These are phyloP conservation scores for Pedicia rivosa DNA, from an alignment of 2,888 invertebrate species.

Conservation along the genomic window DNA sequence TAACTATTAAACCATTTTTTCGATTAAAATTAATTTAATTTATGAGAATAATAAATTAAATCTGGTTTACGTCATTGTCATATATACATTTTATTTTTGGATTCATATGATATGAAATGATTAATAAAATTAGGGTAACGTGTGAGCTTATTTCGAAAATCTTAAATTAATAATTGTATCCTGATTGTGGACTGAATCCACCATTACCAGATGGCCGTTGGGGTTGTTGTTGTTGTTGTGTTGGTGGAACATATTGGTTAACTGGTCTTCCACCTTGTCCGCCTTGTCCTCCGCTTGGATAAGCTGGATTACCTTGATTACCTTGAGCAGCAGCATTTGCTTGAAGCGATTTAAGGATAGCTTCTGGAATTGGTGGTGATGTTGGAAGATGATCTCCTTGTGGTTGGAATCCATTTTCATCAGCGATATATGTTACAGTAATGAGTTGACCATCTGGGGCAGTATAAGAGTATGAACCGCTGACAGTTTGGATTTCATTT, in stretches of 20 bases:
- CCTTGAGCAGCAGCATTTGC: slow-evolving; percentile 31
- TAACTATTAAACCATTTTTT: no score
- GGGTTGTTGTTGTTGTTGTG: background rate
- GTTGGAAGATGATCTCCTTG: slow-evolving; percentile 40
- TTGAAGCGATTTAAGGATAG: slow-evolving; percentile 40
- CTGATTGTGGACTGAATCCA: slow-evolving; percentile 30
- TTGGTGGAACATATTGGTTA: slow-evolving; percentile 14
- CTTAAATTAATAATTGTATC: slow-evolving; percentile 34
- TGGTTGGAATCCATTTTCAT: slow-evolving; percentile 49
- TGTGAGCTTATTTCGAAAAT: background rate
- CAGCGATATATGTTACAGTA: slow-evolving; percentile 43
- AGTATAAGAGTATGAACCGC: slow-evolving; percentile 46
- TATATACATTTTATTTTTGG: no score
- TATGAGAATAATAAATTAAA: no score
- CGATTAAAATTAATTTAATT: no score
- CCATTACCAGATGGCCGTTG: slow-evolving; percentile 23
- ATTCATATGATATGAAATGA: no score
- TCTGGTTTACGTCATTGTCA: no score
- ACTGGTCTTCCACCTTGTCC: slow-evolving; percentile 13
- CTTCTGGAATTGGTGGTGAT: slow-evolving; percentile 48
- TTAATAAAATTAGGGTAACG: no score
- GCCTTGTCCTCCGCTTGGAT: slow-evolving; percentile 15
- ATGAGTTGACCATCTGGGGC: slow-evolving; percentile 46
- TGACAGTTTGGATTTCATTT: slow-evolving; percentile 37
- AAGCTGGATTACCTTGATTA: slow-evolving; percentile 16